Conservation (phyloP, 2,113 vertebrate genomes). For the Corythoichthys haematopterus region DNA sequence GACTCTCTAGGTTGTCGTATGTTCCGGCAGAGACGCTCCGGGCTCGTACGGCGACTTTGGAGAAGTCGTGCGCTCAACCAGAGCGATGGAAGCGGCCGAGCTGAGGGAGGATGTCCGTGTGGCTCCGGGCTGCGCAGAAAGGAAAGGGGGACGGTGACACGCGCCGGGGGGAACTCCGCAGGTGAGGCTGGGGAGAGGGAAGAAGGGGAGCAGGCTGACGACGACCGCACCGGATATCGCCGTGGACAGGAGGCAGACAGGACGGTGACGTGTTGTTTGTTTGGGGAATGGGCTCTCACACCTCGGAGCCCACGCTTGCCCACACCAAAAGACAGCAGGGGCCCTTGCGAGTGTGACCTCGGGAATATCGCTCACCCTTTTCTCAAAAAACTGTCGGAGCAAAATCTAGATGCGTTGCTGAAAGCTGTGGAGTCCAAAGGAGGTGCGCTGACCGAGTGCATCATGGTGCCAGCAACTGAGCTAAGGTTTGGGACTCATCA, state of each 20-base stretch:
- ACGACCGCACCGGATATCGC: constrained; percentile 55
- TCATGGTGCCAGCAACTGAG: constrained; percentile 80
- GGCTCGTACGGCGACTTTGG: constrained; percentile 97
- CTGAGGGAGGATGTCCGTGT: constrained; percentile 55
- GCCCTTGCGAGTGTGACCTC: constrained; percentile 74
- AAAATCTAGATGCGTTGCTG: constrained; percentile 81
- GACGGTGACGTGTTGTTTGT: constrained; percentile 84
- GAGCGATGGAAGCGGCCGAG: constrained; percentile 72
- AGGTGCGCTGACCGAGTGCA: constrained; percentile 81
- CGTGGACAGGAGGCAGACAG: constrained; percentile 71
- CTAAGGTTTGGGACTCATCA: constrained; percentile 74
- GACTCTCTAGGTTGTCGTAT: constrained; percentile 81
- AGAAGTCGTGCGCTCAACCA: constrained; percentile 87
- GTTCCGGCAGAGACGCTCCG: constrained; percentile 95
- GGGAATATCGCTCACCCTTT: constrained; percentile 74
- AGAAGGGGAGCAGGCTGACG: constrained; percentile 55
- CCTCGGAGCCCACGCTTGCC: constrained; percentile 51
- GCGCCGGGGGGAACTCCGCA: constrained; percentile 38
- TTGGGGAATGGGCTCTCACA: constrained; percentile 74
- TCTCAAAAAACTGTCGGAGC: constrained; percentile 88
- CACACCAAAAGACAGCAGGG: constrained; percentile 53
- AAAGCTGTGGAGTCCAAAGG: constrained; percentile 89
- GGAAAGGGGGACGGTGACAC: constrained; percentile 63
- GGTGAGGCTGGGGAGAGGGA: constrained; percentile 54
- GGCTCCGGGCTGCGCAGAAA: constrained; percentile 63